Percentiles rank a stretch among this genome's conserved stretches.
phyloP scores from a whole-genome alignment of 2,797 vertebrate genomes.

The Lepilemur ruficaudatus region DNA sequence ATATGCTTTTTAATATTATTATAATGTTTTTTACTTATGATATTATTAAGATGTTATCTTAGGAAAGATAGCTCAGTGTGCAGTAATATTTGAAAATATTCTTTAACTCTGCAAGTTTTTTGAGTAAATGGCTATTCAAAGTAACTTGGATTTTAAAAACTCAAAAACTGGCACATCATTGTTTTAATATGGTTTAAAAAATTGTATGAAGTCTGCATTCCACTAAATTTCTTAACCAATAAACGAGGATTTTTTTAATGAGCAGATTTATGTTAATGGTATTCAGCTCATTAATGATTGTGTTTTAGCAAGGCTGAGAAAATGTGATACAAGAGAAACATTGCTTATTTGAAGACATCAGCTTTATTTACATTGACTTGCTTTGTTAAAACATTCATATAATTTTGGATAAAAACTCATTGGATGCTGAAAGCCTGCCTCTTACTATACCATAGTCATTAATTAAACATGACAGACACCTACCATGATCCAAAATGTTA shows the following conservation, averaged over 20 bases:
- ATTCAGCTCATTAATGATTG: background rate
- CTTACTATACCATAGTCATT: background rate
- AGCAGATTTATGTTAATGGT: background rate
- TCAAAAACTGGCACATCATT: background rate
- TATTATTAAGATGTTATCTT: background rate
- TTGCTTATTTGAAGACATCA: background rate
- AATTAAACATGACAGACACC: background rate
- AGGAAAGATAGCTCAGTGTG: background rate
- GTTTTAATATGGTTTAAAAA: background rate
- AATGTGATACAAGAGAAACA: background rate
- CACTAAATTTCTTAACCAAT: background rate
- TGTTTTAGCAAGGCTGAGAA: background rate
- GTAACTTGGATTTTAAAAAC: background rate
- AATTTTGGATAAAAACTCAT: background rate
- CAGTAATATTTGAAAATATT: background rate
- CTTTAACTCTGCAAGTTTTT: background rate
- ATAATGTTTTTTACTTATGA: background rate
- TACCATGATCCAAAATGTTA: background rate
- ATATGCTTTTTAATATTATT: background rate
- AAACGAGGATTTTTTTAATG: background rate
- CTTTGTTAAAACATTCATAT: background rate
- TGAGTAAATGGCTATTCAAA: background rate
- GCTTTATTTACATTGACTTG: background rate
- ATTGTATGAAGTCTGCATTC: background rate
- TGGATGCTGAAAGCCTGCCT: background rate